Percentiles rank a stretch among this genome's conserved stretches.
phyloP scores from a whole-genome alignment of 2,888 invertebrate genomes.

The Ophioninae sp. region DNA sequence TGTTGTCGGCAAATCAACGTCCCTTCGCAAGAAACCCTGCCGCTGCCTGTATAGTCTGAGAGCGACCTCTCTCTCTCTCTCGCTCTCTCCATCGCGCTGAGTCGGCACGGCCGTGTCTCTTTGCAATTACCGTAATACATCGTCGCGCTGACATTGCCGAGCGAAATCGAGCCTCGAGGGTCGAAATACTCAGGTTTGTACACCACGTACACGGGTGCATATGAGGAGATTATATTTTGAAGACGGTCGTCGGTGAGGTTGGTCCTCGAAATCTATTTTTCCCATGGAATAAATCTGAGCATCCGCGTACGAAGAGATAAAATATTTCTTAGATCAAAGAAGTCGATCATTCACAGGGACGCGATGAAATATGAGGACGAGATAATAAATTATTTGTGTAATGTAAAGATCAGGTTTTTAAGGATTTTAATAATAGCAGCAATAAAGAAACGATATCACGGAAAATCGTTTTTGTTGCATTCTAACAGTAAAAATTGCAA shows the following conservation, averaged over 20 bases:
- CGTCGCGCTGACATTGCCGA: conserved; percentile 72
- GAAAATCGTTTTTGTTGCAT: too few relatives aligned
- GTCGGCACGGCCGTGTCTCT: conserved; percentile 65
- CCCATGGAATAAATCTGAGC: not conserved
- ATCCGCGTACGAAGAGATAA: not conserved
- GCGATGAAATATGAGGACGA: not conserved
- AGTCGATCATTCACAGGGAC: not conserved
- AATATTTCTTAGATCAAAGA: not conserved
- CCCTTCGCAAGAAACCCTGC: conserved; percentile 56
- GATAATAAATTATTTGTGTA: not conserved
- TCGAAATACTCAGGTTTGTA: conserved; percentile 45
- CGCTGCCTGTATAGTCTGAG: conserved; percentile 46
- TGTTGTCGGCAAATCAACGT: conserved; percentile 66
- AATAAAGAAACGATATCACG: too few relatives aligned
- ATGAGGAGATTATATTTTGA: conserved; percentile 9
- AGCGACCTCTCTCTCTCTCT: conserved; percentile 36
- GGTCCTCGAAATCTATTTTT: conserved; percentile 5
- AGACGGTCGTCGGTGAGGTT: conserved; percentile 37
- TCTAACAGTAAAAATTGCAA: too few relatives aligned
- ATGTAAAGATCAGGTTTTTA: too few relatives aligned
- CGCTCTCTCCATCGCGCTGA: conserved; percentile 4
- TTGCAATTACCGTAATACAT: conserved; percentile 77
- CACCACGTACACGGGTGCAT: not conserved
- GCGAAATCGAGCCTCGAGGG: conserved; percentile 63
- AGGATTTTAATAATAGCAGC: too few relatives aligned